Percentiles rank a stretch among this genome's conserved stretches.
Evolutionary conservation across 2,797 vertebrate species (phyloP).

Genomic region (Sebastes miniatus): DNA sequence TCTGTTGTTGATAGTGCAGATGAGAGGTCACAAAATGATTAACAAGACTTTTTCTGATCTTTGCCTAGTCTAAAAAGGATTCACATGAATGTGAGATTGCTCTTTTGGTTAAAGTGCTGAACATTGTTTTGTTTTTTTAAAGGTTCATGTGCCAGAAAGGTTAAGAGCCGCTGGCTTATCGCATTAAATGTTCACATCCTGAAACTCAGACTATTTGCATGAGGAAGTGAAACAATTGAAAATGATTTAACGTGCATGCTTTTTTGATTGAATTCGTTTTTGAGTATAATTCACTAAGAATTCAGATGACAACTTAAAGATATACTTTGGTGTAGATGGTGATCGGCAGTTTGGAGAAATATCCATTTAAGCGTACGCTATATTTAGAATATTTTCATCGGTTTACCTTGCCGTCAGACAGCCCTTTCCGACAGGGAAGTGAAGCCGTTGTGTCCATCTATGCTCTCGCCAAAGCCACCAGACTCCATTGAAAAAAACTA

Average conservation of each 20-base stretch:
- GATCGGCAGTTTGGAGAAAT: not conserved
- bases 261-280: not conserved
- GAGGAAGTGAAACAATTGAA: not conserved
- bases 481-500: not conserved
- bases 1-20: not conserved
- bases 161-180: not conserved
- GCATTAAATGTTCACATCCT: not conserved
- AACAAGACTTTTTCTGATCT: not conserved
- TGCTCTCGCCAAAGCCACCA: not conserved
- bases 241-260: not conserved
- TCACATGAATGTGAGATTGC: not conserved
- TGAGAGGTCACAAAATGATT: not conserved
- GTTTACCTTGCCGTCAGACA: no score
- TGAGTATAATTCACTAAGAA: no score
- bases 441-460: no score
- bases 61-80: not conserved
- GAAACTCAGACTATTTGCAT: not conserved
- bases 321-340: not conserved
- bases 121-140: not conserved
- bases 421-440: no score
- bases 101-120: not conserved
- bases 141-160: not conserved
- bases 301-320: no score
- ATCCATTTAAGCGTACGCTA: not conserved
- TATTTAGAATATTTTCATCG: no score